Conservation (phyloP, 2,797 vertebrate genomes). For the Tauraco hartlaubi region DNA sequence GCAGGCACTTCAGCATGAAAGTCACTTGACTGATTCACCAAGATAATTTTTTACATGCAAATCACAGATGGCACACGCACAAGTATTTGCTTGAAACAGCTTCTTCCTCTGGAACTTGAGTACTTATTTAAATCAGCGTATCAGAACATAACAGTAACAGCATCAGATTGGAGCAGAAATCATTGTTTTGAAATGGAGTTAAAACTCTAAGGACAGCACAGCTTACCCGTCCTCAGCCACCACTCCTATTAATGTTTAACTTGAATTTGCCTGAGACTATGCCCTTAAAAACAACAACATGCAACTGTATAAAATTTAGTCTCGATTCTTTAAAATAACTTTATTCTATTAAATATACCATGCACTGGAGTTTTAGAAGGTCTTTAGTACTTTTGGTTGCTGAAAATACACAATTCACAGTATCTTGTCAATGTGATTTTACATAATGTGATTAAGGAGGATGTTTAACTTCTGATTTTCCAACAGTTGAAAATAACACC, state of each 20-base stretch:
- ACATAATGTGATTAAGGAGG: neutral
- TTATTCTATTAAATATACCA: neutral
- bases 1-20: neutral
- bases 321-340: neutral
- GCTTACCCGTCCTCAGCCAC: neutral
- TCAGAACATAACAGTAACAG: neutral
- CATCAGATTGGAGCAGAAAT: neutral
- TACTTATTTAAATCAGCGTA: neutral
- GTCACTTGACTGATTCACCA: neutral
- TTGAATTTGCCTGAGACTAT: neutral
- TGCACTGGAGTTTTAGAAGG: neutral
- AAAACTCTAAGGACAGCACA: accelerated
- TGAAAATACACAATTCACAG: neutral
- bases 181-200: neutral
- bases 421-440: neutral
- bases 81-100: neutral
- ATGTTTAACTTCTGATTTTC: neutral
- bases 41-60: neutral
- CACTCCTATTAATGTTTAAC: neutral
- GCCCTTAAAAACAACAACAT: neutral
- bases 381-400: neutral
- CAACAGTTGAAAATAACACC: conserved; percentile 12
- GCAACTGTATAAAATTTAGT: neutral
- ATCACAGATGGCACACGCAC: neutral
- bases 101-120: neutral